Evolutionary conservation across 2,113 vertebrate species (phyloP).

Genomic region (Peromyscus polionotus): DNA sequence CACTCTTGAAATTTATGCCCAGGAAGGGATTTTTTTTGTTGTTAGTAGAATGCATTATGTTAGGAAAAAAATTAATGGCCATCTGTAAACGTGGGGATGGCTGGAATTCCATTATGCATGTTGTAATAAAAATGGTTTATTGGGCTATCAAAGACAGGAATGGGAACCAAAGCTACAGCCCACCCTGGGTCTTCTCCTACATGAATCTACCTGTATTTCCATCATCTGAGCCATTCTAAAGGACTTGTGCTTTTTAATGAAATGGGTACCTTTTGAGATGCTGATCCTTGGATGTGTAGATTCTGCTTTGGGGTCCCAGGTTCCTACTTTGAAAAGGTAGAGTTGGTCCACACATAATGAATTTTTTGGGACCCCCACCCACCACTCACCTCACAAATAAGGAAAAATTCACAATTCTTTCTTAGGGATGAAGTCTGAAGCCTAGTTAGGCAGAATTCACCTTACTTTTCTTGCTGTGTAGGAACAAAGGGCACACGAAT

Average conservation of each 20-base stretch:
- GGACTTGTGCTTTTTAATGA: background rate
- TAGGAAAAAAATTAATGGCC: slow-evolving; percentile 85
- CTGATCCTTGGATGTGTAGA: background rate
- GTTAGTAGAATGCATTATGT: slow-evolving; percentile 77
- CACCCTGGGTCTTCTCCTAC: background rate
- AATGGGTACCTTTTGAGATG: slow-evolving; percentile 28
- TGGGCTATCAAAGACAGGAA: slow-evolving; percentile 73
- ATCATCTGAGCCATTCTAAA: background rate
- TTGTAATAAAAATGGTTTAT: slow-evolving; percentile 90
- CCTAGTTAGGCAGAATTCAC: no score
- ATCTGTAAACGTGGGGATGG: slow-evolving; percentile 83
- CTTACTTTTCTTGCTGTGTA: background rate
- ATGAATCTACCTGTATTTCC: background rate
- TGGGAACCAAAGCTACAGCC: slow-evolving; percentile 77
- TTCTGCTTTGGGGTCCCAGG: background rate
- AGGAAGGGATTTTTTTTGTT: slow-evolving; percentile 19
- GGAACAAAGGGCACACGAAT: background rate
- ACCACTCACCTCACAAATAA: background rate
- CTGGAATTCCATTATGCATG: slow-evolving; percentile 81
- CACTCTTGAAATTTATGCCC: slow-evolving; percentile 84
- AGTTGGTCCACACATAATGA: accelerated
- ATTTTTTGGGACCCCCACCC: background rate
- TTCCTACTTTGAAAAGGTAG: background rate
- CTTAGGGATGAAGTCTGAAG: background rate
- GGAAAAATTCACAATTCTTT: background rate